These are phyloP conservation scores for Pantherophis guttatus DNA, from an alignment of 2,113 vertebrate species.

Conservation along the genomic window DNA sequence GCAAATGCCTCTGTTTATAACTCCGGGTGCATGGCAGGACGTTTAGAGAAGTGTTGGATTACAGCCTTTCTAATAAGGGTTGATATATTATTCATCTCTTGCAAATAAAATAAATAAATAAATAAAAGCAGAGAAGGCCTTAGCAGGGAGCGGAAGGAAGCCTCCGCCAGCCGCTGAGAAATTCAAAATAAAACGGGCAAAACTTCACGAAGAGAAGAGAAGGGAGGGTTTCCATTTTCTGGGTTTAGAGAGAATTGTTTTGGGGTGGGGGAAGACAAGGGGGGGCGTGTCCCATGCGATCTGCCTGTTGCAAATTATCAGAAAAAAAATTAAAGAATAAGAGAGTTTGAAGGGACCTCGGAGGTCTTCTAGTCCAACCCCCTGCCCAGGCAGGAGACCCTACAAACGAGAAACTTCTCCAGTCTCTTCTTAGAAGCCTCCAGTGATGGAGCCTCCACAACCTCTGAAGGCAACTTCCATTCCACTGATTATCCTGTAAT, in stretches of 20 bases:
- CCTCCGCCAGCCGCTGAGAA: not conserved
- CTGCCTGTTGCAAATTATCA: not conserved
- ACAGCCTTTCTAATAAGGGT: not conserved
- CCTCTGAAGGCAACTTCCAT: too few relatives aligned
- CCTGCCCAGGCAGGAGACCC: too few relatives aligned
- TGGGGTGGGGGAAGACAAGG: not conserved
- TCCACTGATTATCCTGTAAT: too few relatives aligned
- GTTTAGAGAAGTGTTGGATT: constrained; percentile 5
- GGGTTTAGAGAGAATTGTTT: not conserved
- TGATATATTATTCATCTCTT: constrained; percentile 9
- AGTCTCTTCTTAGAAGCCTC: too few relatives aligned
- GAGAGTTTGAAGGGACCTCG: not conserved
- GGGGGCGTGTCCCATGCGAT: not conserved
- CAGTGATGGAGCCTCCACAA: too few relatives aligned
- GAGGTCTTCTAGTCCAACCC: too few relatives aligned
- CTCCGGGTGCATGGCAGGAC: not conserved
- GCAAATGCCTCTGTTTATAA: constrained; percentile 30
- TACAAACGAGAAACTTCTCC: too few relatives aligned
- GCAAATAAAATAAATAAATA: not conserved
- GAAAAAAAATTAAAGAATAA: not conserved
- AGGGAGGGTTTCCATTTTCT: not conserved
- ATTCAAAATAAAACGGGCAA: not conserved
- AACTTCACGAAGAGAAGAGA: not conserved
- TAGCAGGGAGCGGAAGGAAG: not conserved
- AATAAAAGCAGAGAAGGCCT: not conserved